These are phyloP conservation scores for Phoenicopterus ruber DNA, from an alignment of 2,113 vertebrate species.

Conservation along the genomic window DNA sequence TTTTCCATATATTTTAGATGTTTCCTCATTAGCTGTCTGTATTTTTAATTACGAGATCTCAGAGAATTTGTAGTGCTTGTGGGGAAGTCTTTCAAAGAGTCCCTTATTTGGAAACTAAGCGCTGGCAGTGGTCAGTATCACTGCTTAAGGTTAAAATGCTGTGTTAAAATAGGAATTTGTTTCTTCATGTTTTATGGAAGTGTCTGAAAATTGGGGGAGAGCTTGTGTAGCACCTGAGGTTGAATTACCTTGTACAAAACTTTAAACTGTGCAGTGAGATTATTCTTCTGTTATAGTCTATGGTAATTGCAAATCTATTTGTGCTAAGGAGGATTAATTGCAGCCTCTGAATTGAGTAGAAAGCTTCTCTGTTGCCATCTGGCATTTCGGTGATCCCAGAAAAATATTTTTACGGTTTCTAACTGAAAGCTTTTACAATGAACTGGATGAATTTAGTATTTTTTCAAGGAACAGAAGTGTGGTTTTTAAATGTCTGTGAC, in stretches of 20 bases:
- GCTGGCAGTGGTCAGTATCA: background rate
- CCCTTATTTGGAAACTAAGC: background rate
- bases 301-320: background rate
- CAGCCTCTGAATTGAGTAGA: background rate
- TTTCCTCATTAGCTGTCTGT: background rate
- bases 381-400: slow-evolving; percentile 1
- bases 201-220: background rate
- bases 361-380: slow-evolving; percentile 7
- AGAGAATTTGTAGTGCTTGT: background rate
- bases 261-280: background rate
- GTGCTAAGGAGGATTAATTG: slow-evolving; percentile 29
- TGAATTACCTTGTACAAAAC: background rate
- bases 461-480: background rate
- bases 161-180: background rate
- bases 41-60: background rate
- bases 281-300: background rate
- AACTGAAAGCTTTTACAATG: background rate
- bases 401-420: background rate
- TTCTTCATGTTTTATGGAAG: background rate
- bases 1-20: background rate
- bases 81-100: background rate
- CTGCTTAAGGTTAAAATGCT: background rate
- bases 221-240: background rate
- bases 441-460: no score
- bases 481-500: background rate